Percentiles rank a stretch among this genome's conserved stretches.
Evolutionary conservation across 2,113 vertebrate species (phyloP).

Genomic region (Haemorhous mexicanus): DNA sequence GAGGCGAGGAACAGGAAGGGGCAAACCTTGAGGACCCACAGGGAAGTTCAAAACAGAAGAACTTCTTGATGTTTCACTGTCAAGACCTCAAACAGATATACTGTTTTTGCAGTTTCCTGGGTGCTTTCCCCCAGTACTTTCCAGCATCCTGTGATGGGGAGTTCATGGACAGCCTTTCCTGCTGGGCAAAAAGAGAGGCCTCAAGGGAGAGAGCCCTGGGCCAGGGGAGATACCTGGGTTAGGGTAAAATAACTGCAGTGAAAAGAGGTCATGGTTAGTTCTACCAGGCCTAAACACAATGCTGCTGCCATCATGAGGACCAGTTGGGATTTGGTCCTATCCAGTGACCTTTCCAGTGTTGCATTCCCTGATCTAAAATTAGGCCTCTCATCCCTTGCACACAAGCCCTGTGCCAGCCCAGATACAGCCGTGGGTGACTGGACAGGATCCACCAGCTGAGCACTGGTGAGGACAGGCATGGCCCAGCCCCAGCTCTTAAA

Average conservation of each 20-base stretch:
- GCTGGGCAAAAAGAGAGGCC: neutral
- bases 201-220: neutral
- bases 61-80: neutral
- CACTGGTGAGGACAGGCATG: neutral
- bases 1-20: neutral
- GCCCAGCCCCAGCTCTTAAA: neutral
- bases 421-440: fast-evolving
- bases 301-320: neutral
- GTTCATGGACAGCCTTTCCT: neutral
- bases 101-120: neutral
- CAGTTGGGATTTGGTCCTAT: neutral
- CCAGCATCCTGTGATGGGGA: neutral
- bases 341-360: neutral
- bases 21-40: neutral
- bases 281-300: neutral
- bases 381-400: neutral
- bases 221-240: neutral
- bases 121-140: neutral
- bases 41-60: neutral
- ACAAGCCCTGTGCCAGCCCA: neutral
- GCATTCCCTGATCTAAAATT: constrained; percentile 25
- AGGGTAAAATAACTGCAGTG: neutral
- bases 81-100: neutral
- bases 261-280: neutral
- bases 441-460: neutral